Evolutionary conservation across 2,888 invertebrate species (phyloP).

Genomic region (Macrophya alboannulata): DNA sequence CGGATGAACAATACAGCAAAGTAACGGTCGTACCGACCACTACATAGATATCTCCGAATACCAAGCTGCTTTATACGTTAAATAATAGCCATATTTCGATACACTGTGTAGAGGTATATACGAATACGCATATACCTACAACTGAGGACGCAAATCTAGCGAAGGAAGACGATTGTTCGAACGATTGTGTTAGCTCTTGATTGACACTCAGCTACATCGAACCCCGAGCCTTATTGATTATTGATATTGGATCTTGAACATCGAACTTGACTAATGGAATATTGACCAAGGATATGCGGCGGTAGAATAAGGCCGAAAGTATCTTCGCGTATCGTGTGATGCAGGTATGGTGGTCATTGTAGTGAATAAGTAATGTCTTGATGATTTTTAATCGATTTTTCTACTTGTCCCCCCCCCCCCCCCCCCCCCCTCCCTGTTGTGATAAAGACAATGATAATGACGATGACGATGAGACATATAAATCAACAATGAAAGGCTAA

Average conservation of each 20-base stretch:
- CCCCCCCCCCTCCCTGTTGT: not conserved
- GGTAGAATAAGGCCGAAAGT: not conserved
- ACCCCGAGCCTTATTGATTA: not conserved
- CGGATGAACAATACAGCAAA: conserved; percentile 76
- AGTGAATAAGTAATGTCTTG: conserved; percentile 28
- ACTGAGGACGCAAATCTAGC: not conserved
- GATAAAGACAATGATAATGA: conserved; percentile 1
- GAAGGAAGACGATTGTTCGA: not conserved
- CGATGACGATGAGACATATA: not conserved
- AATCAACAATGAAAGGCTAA: not conserved
- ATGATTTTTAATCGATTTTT: conserved; percentile 10
- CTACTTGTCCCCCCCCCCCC: not conserved
- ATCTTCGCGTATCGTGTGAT: conserved; percentile 14
- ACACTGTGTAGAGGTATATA: not conserved
- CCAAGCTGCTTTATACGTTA: conserved; percentile 55
- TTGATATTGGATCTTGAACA: conserved; percentile 8
- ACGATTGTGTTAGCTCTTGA: not conserved
- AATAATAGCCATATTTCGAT: conserved; percentile 11
- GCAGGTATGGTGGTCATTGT: conserved; percentile 28
- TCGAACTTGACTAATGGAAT: not conserved
- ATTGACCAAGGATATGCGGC: not conserved
- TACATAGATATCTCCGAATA: conserved; percentile 67
- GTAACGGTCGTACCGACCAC: conserved; percentile 74
- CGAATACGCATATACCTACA: not conserved
- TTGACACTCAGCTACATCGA: not conserved